phyloP scores from a whole-genome alignment of 2,113 vertebrate species.

The Phocoena phocoena region DNA sequence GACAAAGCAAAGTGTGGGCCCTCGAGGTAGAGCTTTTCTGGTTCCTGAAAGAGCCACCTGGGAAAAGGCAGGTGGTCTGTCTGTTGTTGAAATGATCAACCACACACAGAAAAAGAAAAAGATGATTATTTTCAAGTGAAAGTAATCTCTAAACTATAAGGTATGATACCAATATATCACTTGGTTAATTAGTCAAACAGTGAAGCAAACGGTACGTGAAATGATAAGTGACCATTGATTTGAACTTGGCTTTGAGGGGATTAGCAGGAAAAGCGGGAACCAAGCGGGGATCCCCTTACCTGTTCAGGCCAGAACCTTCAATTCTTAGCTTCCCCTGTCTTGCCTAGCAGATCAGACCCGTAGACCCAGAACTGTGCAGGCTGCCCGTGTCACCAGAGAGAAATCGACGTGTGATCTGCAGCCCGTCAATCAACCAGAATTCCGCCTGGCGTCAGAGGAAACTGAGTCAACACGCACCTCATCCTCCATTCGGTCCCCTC shows the following conservation, averaged over 20 bases:
- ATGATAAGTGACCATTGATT: neutral
- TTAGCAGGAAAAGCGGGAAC: too few species aligned
- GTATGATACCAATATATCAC: too few species aligned
- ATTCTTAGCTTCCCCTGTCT: neutral
- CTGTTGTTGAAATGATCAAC: neutral
- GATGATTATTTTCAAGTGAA: neutral
- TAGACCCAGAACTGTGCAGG: neutral
- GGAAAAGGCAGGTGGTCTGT: neutral
- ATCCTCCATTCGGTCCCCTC: neutral
- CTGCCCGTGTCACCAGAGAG: neutral
- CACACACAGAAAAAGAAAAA: neutral
- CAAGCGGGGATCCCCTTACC: accelerated
- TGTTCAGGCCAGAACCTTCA: neutral
- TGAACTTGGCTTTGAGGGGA: neutral
- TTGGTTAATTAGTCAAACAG: neutral
- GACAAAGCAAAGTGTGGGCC: accelerated
- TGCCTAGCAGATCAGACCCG: neutral
- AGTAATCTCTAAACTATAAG: neutral
- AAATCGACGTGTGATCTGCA: neutral
- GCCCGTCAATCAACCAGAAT: neutral
- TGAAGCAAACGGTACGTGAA: neutral
- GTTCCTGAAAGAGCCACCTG: too few species aligned
- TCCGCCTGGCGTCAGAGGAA: neutral
- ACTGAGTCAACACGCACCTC: neutral
- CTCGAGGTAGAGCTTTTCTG: neutral